Percentiles rank a stretch among this genome's conserved stretches.
These are phyloP conservation scores for Pseudomyrmex flavicornis DNA, from an alignment of 1,140 invertebrate genomes.

Conservation along the genomic window DNA sequence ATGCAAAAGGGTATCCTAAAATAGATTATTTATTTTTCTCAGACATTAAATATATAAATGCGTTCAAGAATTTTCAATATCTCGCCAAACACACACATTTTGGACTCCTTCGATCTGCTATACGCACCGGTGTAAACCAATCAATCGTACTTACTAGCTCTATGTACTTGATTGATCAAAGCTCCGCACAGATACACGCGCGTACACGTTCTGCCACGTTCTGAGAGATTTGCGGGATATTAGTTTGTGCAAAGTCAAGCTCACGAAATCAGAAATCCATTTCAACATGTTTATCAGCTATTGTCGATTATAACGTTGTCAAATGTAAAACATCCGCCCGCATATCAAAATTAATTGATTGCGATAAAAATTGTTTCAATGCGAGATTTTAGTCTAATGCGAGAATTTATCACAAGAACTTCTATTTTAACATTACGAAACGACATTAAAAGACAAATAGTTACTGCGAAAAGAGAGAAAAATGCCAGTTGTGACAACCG, in stretches of 20 bases:
- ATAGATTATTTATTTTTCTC: slow-evolving; percentile 27
- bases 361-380: no score
- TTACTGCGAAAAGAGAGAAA: neutral
- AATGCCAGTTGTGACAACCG: slow-evolving; percentile 7
- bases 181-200: neutral
- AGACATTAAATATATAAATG: neutral
- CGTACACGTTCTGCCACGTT: neutral
- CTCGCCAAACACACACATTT: neutral
- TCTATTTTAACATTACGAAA: no score
- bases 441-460: no score
- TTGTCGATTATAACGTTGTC: neutral
- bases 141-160: neutral
- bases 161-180: slow-evolving; percentile 34
- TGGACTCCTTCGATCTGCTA: neutral
- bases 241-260: neutral
- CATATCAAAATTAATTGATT: neutral
- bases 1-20: neutral
- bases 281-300: neutral
- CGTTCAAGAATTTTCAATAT: neutral
- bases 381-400: no score
- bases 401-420: no score
- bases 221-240: neutral
- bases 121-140: neutral
- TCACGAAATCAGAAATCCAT: neutral
- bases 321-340: neutral